phyloP scores from a whole-genome alignment of 2,113 vertebrate species.

The Silurus asotus region DNA sequence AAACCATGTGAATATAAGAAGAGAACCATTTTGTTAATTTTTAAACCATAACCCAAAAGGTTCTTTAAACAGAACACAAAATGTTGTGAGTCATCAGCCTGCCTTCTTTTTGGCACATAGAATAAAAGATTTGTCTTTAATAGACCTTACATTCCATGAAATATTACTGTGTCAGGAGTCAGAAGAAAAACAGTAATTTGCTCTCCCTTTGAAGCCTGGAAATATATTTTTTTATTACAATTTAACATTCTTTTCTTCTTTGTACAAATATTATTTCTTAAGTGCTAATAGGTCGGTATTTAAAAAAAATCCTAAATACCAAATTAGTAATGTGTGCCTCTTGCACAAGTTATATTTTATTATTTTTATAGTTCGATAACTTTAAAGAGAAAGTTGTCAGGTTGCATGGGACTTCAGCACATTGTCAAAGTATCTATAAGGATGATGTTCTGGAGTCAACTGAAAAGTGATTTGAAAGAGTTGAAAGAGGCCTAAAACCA shows the following conservation, averaged over 20 bases:
- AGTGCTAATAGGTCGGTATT: neutral
- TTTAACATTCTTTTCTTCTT: neutral
- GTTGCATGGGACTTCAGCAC: neutral
- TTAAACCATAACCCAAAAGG: neutral
- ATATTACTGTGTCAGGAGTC: neutral
- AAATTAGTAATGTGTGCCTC: neutral
- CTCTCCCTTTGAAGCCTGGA: conserved; percentile 9
- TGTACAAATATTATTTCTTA: neutral
- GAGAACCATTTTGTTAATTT: neutral
- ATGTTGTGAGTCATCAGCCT: neutral
- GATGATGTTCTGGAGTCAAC: neutral
- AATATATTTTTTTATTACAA: neutral
- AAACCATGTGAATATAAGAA: neutral
- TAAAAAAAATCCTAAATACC: neutral
- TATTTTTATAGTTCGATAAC: neutral
- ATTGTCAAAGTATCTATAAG: neutral
- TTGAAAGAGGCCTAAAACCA: neutral
- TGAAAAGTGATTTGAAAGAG: neutral
- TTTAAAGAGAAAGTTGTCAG: neutral
- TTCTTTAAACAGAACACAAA: neutral
- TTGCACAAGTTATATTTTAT: neutral
- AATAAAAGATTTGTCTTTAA: neutral
- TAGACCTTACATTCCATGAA: neutral
- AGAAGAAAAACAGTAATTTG: neutral
- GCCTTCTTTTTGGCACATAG: neutral